Evolutionary conservation across 2,888 invertebrate genomes (phyloP), one percentile per base, ranked within the genome.

Genomic region (Euproctis similis): DNA sequence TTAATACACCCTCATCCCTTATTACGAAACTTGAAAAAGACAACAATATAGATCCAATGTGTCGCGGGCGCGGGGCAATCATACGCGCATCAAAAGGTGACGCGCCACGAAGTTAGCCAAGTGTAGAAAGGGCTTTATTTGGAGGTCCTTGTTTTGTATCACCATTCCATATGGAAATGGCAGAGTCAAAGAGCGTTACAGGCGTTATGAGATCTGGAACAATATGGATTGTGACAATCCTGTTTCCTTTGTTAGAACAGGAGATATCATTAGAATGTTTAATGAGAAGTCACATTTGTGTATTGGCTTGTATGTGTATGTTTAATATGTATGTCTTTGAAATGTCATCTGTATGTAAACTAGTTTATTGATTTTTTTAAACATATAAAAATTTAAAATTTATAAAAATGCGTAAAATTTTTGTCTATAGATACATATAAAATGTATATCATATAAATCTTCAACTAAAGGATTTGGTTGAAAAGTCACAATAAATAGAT

Each of bases 11-110:
- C 84, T 82, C 82, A 82, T 80, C 81, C 81, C 84, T 84, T 84
- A 84, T 84, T 84, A 84, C 82, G 77, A 81, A 82, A 84, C 82
- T 84, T 84, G 84, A 84, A 84, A 84, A 84, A 84, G 84, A 82
- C 84, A 84, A 84, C 84, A 82, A 81, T 84, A 82, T 80, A 81
- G 81, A 81, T 76, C 73, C 73, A 80, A 81, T 81, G 84, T 84
- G 84, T 84, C 82, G 82, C 80, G 80, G 77, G 81, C 75, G 72
- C 74, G 73, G 73, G 82, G 82, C 84, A 77, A 82, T 82, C 82
- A 84, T 80, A 82, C 76, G 80, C 76, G 81, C 80, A 76, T 80
- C 82, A 82, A 81, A n/a, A 81, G 81, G 81, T 78, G 68, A 59
- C 71, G 72, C 62, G 63, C 68, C 66, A 59, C 58, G 45, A 59